Conservation (phyloP, 2,797 vertebrate genomes). For the Poeciliopsis infans region DNA sequence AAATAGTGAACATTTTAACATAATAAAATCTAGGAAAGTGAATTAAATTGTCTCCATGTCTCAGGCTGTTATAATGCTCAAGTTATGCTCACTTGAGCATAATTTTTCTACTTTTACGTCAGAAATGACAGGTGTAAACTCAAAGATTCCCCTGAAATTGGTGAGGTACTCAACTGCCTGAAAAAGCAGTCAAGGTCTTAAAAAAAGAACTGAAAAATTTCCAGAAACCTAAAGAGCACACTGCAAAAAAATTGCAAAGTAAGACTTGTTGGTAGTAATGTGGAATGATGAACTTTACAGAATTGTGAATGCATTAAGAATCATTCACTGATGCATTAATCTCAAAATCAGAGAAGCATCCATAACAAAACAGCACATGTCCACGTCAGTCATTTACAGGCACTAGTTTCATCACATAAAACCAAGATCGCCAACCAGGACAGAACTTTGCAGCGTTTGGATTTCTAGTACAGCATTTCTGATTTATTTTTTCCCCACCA, state of each 20-base stretch:
- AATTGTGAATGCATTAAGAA: background rate
- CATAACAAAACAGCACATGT: background rate
- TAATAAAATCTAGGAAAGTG: background rate
- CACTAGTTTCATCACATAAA: background rate
- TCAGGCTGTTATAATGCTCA: background rate
- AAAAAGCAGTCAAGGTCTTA: background rate
- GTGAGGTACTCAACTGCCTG: background rate
- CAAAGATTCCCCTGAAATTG: background rate
- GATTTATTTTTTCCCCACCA: background rate
- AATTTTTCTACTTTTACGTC: background rate
- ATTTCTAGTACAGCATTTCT: background rate
- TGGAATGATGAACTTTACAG: background rate
- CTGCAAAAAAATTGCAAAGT: background rate
- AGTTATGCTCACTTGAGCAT: background rate
- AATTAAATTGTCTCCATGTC: background rate
- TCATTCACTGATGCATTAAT: background rate
- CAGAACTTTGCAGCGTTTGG: background rate
- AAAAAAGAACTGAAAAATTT: background rate
- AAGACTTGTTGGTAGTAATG: background rate
- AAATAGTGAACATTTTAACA: background rate
- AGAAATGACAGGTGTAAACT: background rate
- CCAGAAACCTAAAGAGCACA: background rate
- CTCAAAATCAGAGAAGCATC: background rate
- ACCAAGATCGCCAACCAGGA: background rate
- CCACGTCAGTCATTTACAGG: background rate